phyloP scores from a whole-genome alignment of 2,797 vertebrate species.

The Smutsia gigantea region DNA sequence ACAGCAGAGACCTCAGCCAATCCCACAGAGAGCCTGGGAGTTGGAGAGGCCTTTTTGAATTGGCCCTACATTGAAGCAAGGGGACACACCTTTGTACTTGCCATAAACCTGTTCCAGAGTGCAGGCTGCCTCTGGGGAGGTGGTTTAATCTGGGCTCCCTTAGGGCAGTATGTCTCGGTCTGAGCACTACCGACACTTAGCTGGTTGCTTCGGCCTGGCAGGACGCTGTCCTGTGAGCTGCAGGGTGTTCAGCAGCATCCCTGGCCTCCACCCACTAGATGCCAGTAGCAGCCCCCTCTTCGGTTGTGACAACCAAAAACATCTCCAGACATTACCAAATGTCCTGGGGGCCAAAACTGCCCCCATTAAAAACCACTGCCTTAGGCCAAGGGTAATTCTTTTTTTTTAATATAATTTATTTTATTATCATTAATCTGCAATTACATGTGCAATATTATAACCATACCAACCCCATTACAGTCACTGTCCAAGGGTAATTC shows the following conservation, averaged over 20 bases:
- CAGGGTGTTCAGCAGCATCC: neutral
- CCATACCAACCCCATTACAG: too few relatives aligned
- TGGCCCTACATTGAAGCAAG: constrained; percentile 8
- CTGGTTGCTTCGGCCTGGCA: neutral
- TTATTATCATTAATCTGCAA: too few relatives aligned
- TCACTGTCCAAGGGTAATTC: neutral
- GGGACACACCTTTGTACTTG: neutral
- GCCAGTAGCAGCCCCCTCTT: neutral
- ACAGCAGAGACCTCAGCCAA: neutral
- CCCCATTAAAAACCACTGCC: neutral
- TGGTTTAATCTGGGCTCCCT: neutral
- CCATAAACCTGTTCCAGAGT: neutral
- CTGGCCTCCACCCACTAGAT: neutral
- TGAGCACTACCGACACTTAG: neutral
- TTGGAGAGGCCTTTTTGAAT: neutral
- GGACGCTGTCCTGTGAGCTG: neutral
- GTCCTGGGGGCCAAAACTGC: neutral
- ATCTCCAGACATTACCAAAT: neutral
- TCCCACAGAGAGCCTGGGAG: neutral
- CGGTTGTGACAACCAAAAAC: neutral
- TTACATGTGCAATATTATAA: too few relatives aligned
- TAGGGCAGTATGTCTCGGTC: neutral
- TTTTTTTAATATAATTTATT: too few relatives aligned
- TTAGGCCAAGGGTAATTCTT: neutral
- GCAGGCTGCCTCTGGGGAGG: neutral